Base-by-base conservation (phyloP, 2,113 vertebrate species). In the Onychorhynchus coronatus region DNA sequence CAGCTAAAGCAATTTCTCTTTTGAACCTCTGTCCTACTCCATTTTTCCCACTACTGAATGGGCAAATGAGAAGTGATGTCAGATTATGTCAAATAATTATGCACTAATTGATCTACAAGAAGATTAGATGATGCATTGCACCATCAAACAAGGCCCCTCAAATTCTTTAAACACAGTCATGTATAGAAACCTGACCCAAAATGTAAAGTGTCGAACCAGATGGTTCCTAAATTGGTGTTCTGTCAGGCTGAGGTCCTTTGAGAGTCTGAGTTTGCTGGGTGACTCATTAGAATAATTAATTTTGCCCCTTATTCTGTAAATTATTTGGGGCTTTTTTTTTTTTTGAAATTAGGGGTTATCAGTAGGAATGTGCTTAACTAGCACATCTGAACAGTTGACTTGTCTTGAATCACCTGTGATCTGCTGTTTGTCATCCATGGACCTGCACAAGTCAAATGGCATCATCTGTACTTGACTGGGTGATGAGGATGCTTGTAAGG, bases 191-290 rank as follows among this genome's bases (percentile, higher is more conserved):
- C 44, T 89, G 52, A 61, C 91, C 63, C 65, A 56, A 83, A 75
- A 67, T 3, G 2, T 68, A 35, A 23, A 78, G n/a, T 61, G 52
- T 52, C 28, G 56, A 52, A 35, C 68, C 93, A 96, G 83, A 84
- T 95, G 95, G 76, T 65, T 77, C 2, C 6, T 74, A 0, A 78
- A 25, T n/a, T 72, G 55, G 22, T 84, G 78, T 84, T 63, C 39
- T 74, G 72, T 82, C 89, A 92, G 81, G 47, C 61, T 86, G 65
- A 88, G 44, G 79, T 74, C 90, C 76, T 81, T 12, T 84, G 83
- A 86, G 92, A 84, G 31, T 72, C 75, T 81, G 79, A 90, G 52
- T 47, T 86, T 88, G 55, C 55, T 65, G 47, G 41, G 14, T 71
- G 56, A 85, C n/a, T 93, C 70, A 27, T n/a, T 7, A 56, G 47